These are phyloP conservation scores for Drosophila lacertosa DNA, from an alignment of 1,140 invertebrate species.

Conservation along the genomic window DNA sequence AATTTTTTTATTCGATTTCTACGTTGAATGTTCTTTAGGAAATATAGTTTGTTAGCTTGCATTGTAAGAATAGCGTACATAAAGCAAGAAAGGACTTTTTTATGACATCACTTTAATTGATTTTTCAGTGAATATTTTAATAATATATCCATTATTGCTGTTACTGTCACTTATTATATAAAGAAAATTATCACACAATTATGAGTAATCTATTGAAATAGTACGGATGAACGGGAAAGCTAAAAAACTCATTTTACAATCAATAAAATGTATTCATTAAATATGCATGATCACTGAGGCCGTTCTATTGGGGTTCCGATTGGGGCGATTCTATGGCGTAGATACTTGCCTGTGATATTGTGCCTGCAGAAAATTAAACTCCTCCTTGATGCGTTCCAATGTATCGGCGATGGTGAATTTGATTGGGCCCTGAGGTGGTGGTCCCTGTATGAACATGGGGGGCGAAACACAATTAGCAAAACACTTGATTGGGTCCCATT, in stretches of 20 bases:
- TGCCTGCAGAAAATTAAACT: constrained; percentile 99
- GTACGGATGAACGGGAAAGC: no score
- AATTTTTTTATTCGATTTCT: no score
- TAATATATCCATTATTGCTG: no score
- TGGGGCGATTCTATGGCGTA: neutral
- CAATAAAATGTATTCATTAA: no score
- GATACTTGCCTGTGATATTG: constrained; percentile 98
- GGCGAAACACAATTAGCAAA: constrained; percentile 66
- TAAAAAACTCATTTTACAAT: no score
- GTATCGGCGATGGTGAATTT: constrained; percentile 98
- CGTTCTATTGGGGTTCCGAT: neutral
- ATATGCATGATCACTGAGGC: neutral
- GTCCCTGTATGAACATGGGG: constrained; percentile 87
- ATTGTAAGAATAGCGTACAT: no score
- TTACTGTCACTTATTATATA: no score
- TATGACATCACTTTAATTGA: neutral
- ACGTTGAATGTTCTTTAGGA: no score
- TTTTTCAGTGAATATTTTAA: no score
- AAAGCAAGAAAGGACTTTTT: neutral
- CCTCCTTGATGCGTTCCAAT: constrained; percentile 99
- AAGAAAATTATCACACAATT: no score
- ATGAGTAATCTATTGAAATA: no score
- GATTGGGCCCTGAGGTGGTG: constrained; percentile 94
- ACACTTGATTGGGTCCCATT: constrained; percentile 34
- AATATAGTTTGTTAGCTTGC: no score